phyloP scores from a whole-genome alignment of 2,888 invertebrate genomes.

The Polyommatus iphigenia region DNA sequence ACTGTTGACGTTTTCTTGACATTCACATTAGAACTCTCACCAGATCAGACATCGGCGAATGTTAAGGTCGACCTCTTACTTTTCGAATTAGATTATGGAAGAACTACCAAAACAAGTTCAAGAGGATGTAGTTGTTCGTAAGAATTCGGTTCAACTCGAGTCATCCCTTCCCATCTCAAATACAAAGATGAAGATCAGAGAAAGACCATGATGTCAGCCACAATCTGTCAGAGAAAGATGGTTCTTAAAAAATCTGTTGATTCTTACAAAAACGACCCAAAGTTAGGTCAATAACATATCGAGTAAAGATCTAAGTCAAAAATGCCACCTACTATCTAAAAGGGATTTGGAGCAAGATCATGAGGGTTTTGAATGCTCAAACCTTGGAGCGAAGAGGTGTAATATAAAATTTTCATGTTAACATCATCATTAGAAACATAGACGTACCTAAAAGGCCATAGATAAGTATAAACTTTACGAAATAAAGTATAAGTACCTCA shows the following conservation, averaged over 20 bases:
- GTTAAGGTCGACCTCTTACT: conserved; percentile 7
- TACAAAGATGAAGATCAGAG: not conserved
- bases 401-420: too few species aligned
- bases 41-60: not conserved
- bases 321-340: too few species aligned
- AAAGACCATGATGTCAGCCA: too few species aligned
- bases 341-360: too few species aligned
- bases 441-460: too few species aligned
- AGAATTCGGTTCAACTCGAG: not conserved
- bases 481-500: not conserved
- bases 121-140: not conserved
- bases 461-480: too few species aligned
- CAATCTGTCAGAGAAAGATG: too few species aligned
- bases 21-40: conserved; percentile 17
- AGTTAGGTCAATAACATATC: too few species aligned
- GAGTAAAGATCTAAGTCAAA: too few species aligned
- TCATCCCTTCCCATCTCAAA: not conserved
- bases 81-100: not conserved
- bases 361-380: not conserved
- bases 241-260: too few species aligned
- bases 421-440: not conserved
- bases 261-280: too few species aligned
- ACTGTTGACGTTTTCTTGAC: conserved; percentile 12
- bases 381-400: not conserved
- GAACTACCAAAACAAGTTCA: not conserved